Evolutionary conservation across 2,888 invertebrate species (phyloP), one percentile per base, ranked within the genome.

Genomic region (Alsophila aescularia): DNA sequence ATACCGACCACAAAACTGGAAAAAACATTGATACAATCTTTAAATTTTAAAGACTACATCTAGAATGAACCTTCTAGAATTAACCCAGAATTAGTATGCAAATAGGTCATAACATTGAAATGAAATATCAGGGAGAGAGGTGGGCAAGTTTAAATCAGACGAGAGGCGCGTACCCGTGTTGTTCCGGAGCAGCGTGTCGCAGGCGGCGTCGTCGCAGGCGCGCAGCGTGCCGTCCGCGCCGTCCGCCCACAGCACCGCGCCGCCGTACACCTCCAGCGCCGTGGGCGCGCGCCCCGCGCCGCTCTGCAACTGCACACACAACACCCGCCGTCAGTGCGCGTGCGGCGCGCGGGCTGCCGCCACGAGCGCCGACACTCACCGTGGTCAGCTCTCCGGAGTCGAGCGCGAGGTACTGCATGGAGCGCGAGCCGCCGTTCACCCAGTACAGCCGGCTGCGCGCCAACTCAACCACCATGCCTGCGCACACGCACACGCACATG

Each of bases 171-270:
- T 69, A 92, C 93, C 93, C 12, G 95, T 95, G 72, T 93, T 92
- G 64, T 94, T 93, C 5, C 94, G 78, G 51, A 95, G 81, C 59
- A 92, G 77, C 67, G 72, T 39, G 27, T 70, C 76, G 65, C 94
- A 94, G 24, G 79, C 82, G 24, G 79, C 82, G 15, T 29, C 37
- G 39, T 18, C 90, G 52, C 94, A 94, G 29, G 92, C 89, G 82
- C 94, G 93, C 69, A 96, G 93, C 14, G 93, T 92, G 66, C 88
- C 89, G 67, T 90, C 92, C 51, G 93, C 93, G 49, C 92, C 93
- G 81, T 95, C 95, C 10, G 96, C 95, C 83, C 95, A 96, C 74
- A 95, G 93, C 41, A 96, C 75, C 16, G 85, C 84, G 24, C 93
- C 93, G 67, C 93, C 92, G 81, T 94, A 94, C 42, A 96, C 92